Evolutionary conservation across 2,888 invertebrate genomes (phyloP).

Genomic region (Sceliomorpha sp.): DNA sequence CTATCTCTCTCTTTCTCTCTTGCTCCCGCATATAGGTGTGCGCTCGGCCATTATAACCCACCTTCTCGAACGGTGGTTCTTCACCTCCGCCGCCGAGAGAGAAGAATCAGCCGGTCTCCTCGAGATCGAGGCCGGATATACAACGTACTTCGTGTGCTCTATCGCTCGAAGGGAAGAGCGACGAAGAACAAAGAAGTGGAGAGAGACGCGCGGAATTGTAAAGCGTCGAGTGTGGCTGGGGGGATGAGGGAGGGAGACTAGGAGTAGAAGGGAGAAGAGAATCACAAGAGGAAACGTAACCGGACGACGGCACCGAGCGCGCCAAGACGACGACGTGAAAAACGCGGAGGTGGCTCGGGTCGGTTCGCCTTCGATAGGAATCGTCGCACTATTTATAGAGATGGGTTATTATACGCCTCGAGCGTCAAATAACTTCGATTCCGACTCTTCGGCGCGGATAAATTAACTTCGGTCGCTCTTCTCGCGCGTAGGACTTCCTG

Average conservation of each 20-base stretch:
- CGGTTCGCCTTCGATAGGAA: conserved; percentile 26
- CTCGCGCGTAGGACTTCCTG: conserved; percentile 4
- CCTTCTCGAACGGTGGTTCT: conserved; percentile 25
- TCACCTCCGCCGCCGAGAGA: conserved; percentile 27
- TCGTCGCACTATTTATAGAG: conserved; percentile 49
- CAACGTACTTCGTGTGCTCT: conserved; percentile 28
- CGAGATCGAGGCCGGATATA: conserved; percentile 29
- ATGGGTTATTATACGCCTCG: conserved; percentile 56
- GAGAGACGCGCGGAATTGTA: conserved; percentile 19
- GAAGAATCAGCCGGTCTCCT: conserved; percentile 29
- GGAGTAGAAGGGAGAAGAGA: conserved; percentile 22
- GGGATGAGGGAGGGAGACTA: conserved; percentile 26
- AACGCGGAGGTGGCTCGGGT: conserved; percentile 12
- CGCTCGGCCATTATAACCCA: conserved; percentile 5
- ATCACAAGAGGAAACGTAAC: conserved; percentile 19
- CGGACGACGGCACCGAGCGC: conserved; percentile 30
- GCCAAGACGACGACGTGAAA: conserved; percentile 19
- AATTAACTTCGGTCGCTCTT: conserved; percentile 6
- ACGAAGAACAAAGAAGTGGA: conserved; percentile 17
- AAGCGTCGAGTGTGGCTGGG: conserved; percentile 20
- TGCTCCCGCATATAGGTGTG: too few relatives aligned
- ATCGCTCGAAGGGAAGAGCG: conserved; percentile 24
- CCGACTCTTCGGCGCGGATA: conserved; percentile 5
- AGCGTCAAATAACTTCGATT: conserved; percentile 19
- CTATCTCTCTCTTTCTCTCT: too few relatives aligned